phyloP scores from a whole-genome alignment of 2,113 vertebrate genomes.

The Callaeas wilsoni region DNA sequence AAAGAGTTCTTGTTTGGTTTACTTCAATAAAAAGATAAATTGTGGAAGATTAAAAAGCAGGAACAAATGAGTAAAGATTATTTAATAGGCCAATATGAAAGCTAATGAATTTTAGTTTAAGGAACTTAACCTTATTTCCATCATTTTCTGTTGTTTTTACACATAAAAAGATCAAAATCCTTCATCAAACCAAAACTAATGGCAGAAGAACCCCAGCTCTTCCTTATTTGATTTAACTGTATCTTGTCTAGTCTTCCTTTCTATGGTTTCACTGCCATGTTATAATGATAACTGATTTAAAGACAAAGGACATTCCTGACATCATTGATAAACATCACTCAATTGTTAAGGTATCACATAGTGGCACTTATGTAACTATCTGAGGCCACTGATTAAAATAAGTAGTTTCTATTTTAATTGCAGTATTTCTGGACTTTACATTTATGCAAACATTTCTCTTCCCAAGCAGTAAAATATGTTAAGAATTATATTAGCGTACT shows the following conservation, averaged over 20 bases:
- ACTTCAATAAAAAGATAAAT: not conserved
- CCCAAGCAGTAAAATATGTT: not conserved
- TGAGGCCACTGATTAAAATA: not conserved
- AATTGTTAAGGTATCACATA: not conserved
- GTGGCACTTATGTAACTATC: not conserved
- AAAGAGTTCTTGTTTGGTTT: not conserved
- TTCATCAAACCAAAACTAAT: not conserved
- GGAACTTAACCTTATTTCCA: not conserved
- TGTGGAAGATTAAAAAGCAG: not conserved
- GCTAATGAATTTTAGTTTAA: not conserved
- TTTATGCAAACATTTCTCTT: not conserved
- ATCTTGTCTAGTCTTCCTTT: not conserved
- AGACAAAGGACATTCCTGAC: not conserved
- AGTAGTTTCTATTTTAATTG: not conserved
- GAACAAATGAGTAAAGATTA: not conserved
- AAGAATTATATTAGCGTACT: not conserved
- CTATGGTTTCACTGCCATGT: not conserved
- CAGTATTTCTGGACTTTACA: not conserved
- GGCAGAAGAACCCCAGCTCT: accelerated
- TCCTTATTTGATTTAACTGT: not conserved
- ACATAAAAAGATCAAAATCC: not conserved
- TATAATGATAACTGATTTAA: not conserved
- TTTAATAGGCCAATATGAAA: not conserved
- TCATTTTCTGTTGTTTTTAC: not conserved
- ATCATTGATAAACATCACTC: not conserved